Percentiles rank a stretch among this genome's conserved stretches.
Evolutionary conservation across 1,140 invertebrate genomes (phyloP).

Genomic region (Formica selysi): DNA sequence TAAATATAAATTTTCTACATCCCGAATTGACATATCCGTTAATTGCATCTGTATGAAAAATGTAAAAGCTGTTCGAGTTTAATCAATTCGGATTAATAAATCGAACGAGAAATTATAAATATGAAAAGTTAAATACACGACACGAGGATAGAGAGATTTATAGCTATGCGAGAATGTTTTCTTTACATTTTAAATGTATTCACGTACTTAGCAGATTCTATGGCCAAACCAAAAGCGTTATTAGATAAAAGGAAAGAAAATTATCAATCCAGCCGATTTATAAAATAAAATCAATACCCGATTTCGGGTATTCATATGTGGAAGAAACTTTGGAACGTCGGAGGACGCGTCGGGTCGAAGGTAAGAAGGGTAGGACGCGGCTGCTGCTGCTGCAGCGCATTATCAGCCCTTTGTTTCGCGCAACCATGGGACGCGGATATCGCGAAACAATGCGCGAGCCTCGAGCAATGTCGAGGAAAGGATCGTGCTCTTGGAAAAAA

Average conservation of each 20-base stretch:
- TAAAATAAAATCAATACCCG: background rate
- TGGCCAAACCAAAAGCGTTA: background rate
- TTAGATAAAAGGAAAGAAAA: slow-evolving; percentile 24
- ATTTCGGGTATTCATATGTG: slow-evolving; percentile 43
- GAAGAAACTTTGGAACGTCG: slow-evolving; percentile 29
- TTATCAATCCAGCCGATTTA: background rate
- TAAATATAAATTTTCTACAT: slow-evolving; percentile 27
- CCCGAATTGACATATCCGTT: background rate
- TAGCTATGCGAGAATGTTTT: background rate
- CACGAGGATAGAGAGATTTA: background rate
- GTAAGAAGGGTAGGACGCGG: slow-evolving; percentile 49
- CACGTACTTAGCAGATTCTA: background rate
- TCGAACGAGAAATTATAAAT: background rate
- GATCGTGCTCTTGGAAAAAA: slow-evolving; percentile 59
- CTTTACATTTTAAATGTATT: background rate
- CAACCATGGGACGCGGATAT: slow-evolving; percentile 77
- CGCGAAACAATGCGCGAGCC: slow-evolving; percentile 80
- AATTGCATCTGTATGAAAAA: background rate
- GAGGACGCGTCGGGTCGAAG: slow-evolving; percentile 40
- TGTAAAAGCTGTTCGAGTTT: background rate
- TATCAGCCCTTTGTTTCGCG: slow-evolving; percentile 77
- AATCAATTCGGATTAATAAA: background rate
- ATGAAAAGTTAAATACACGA: background rate
- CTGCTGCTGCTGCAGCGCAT: slow-evolving; percentile 51
- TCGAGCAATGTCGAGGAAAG: slow-evolving; percentile 76